Evolutionary conservation across 2,888 invertebrate genomes (phyloP), one percentile per base, ranked within the genome.

Genomic region (Chloroclystis v-ata): DNA sequence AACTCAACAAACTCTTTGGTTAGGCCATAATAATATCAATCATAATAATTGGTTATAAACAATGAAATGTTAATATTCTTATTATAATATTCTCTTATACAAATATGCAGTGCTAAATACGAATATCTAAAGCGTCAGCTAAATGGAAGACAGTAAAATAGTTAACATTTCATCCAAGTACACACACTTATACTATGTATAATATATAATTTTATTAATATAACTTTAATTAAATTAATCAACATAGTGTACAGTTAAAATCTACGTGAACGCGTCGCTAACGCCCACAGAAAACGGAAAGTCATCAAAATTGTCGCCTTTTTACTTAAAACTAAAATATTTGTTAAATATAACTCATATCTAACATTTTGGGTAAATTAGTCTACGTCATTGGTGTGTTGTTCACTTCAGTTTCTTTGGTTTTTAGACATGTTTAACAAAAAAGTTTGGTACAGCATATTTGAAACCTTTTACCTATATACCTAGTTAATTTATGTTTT

Each of bases 251-350:
- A 79, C 67, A 73, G 67, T 68, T 61, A 69, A 72, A 82, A 81
- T 68, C 72, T 78, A 87, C 84, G 72, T 85, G 84, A 86, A 87
- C 86, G 80, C 78, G 80, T 82, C 86, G 82, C 78, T 60, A 20
- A 78, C 79, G 74, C 75, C 69, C 75, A 72, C 73, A 74, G 69
- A 63, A 48, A 69, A 67, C 63, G 67, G 74, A 70, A 72, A 76
- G 72, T 70, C 73, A 68, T 71, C 69, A 70, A 70, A 69, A 73
- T 67, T 69, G 65, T 69, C 65, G 61, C 61, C 55, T 54, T 56
- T 51, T 43, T 41, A 58, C 54, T 37, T 56, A 54, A 61, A 55
- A 38, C 44, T 52, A 47, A 28, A 49, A 50, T 35, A 11, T 37
- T 39, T 5, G 30, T 20, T 38, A 26, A 28, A 30, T 41, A 25